Percentiles rank a stretch among this genome's conserved stretches.
These are phyloP conservation scores for Camelus dromedarius DNA, from an alignment of 2,113 vertebrate genomes.

Conservation along the genomic window DNA sequence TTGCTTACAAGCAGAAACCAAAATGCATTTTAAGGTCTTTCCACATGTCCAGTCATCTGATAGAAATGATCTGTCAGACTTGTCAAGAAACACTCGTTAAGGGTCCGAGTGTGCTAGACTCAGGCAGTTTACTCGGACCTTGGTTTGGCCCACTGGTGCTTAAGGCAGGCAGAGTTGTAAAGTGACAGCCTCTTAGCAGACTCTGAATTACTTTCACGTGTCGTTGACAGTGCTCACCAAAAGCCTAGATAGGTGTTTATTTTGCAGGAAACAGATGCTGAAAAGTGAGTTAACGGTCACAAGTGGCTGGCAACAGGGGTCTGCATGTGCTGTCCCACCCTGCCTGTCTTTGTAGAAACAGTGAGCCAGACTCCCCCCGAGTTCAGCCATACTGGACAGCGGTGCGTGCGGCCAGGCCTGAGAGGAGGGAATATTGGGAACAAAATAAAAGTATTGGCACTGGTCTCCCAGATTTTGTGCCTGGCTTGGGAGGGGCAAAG, in stretches of 20 bases:
- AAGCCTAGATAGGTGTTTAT: background rate
- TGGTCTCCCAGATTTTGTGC: background rate
- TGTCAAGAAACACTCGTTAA: background rate
- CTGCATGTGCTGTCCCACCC: background rate
- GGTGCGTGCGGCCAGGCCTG: background rate
- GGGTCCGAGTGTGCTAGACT: background rate
- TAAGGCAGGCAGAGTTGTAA: background rate
- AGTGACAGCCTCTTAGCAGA: background rate
- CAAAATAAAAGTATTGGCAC: background rate
- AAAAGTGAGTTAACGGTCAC: background rate
- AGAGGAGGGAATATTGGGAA: background rate
- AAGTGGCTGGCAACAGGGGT: background rate
- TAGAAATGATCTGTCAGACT: slow-evolving; percentile 19
- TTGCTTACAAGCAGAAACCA: background rate
- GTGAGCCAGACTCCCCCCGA: no score
- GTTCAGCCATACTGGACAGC: background rate
- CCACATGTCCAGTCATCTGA: background rate
- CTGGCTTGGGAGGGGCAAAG: background rate
- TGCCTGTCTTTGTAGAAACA: background rate
- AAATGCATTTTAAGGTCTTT: slow-evolving; percentile 19
- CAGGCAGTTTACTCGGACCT: background rate
- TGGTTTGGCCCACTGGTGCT: background rate
- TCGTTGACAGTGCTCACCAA: background rate
- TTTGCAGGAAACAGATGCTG: slow-evolving; percentile 24
- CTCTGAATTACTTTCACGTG: background rate